Percentiles rank a stretch among this genome's conserved stretches.
These are phyloP conservation scores for Drosophila emarginata DNA, from an alignment of 2,888 invertebrate genomes.

Conservation along the genomic window DNA sequence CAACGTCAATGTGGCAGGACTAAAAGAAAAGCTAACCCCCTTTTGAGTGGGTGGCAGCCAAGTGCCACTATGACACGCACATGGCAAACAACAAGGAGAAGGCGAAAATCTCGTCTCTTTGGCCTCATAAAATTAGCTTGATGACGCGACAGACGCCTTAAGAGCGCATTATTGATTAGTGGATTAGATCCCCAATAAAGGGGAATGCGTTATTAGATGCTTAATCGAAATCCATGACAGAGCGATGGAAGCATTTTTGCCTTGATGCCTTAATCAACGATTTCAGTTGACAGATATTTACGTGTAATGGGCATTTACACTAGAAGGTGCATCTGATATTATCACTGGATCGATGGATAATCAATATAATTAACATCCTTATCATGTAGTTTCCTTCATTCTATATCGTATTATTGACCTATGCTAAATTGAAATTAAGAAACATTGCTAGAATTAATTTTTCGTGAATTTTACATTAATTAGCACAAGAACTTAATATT, in stretches of 20 bases:
- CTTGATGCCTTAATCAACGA: slow-evolving; percentile 11
- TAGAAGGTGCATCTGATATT: no score
- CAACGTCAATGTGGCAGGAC: slow-evolving; percentile 27
- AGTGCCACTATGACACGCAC: slow-evolving; percentile 61
- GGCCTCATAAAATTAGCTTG: slow-evolving; percentile 59
- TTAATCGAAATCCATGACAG: slow-evolving; percentile 53
- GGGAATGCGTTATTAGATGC: slow-evolving; percentile 38
- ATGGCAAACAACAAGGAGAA: slow-evolving; percentile 41
- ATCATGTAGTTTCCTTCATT: no score
- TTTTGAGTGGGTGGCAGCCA: slow-evolving; percentile 20
- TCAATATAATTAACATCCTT: no score
- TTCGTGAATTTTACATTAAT: no score
- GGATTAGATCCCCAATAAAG: slow-evolving; percentile 34
- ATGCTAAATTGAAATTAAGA: no score
- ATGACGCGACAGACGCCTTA: slow-evolving; percentile 40
- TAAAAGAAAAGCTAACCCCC: slow-evolving; percentile 6
- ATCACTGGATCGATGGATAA: no score
- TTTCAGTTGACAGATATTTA: slow-evolving; percentile 27
- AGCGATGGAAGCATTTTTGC: slow-evolving; percentile 16
- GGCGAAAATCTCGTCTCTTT: slow-evolving; percentile 18
- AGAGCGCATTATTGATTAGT: slow-evolving; percentile 67
- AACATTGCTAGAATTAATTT: no score
- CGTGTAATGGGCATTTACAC: no score
- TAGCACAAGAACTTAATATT: no score
- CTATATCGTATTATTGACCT: no score